These are phyloP conservation scores for Laticauda laticaudata DNA, from an alignment of 2,113 vertebrate species.

Conservation along the genomic window DNA sequence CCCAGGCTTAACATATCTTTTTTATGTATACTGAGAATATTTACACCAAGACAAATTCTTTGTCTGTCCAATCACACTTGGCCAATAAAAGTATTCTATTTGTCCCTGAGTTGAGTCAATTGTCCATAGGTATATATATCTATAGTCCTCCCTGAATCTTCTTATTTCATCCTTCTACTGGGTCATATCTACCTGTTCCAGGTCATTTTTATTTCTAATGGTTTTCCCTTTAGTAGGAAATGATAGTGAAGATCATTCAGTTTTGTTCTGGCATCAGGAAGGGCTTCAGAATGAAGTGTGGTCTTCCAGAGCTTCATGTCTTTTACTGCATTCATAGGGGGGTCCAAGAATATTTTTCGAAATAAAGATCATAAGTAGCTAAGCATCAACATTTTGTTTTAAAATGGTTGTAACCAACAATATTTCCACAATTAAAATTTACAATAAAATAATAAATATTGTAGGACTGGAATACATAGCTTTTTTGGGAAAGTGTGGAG, in stretches of 20 bases:
- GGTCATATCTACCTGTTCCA: neutral
- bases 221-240: neutral
- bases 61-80: too few species aligned
- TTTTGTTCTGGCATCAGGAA: neutral
- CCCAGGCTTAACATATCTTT: too few species aligned
- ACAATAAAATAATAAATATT: neutral
- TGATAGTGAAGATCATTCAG: neutral
- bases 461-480: neutral
- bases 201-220: neutral
- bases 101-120: neutral
- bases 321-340: neutral
- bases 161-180: neutral
- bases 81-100: too few species aligned
- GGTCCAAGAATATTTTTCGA: neutral
- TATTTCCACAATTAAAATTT: neutral
- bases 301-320: neutral
- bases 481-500: too few species aligned
- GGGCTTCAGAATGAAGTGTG: neutral
- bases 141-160: neutral
- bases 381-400: neutral
- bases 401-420: neutral
- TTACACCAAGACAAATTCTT: too few species aligned
- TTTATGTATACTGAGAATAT: too few species aligned
- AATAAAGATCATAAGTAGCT: neutral
- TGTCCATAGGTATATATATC: too few species aligned